A percentile compares a stretch with the other conserved stretches of the same genome.
Evolutionary conservation across 2,113 vertebrate species (phyloP).

Genomic region (Tragelaphus scriptus): DNA sequence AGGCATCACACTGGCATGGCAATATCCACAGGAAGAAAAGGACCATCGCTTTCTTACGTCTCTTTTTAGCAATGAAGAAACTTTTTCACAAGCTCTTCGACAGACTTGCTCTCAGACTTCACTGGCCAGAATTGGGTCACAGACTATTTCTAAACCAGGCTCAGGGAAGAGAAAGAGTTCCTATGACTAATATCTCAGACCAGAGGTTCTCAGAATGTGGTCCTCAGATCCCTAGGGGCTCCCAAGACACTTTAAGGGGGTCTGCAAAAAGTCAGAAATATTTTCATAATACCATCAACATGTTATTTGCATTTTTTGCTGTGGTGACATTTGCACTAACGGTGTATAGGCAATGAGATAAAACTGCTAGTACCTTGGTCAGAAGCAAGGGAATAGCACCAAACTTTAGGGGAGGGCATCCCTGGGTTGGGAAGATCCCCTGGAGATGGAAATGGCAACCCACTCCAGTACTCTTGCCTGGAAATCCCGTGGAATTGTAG

Average conservation of each 20-base stretch:
- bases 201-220: not conserved
- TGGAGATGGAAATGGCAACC: too few species aligned
- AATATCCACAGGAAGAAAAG: not conserved
- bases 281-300: not conserved
- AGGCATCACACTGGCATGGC: not conserved
- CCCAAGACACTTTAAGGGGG: not conserved
- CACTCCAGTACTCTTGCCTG: too few species aligned
- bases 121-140: not conserved
- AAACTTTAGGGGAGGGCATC: not conserved
- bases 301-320: not conserved
- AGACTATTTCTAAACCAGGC: not conserved
- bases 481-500: too few species aligned
- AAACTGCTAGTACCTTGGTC: not conserved
- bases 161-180: not conserved
- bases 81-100: not conserved
- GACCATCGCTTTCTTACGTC: not conserved
- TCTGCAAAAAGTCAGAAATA: not conserved
- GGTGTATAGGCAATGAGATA: not conserved
- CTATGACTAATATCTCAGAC: not conserved
- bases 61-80: constrained; percentile 19
- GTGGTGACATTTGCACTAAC: not conserved
- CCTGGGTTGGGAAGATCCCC: too few species aligned
- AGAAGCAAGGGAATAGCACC: not conserved
- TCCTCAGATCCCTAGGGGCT: not conserved
- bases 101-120: not conserved